phyloP scores from a whole-genome alignment of 2,888 invertebrate genomes.

The Dione vanillae region DNA sequence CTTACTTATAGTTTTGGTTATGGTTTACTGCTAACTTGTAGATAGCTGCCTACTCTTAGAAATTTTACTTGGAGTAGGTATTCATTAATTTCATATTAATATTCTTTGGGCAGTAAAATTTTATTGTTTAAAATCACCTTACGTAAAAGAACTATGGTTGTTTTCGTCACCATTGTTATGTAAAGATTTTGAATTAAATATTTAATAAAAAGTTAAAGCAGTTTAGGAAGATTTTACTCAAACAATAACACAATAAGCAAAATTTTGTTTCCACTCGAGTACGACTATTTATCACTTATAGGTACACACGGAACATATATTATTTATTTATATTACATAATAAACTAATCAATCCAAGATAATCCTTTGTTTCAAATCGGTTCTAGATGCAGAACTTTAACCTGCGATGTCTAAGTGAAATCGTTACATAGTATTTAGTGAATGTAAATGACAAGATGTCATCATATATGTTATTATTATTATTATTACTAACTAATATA shows the following conservation, averaged over 20 bases:
- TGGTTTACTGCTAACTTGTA: background rate
- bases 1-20: slow-evolving; percentile 3
- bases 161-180: too few relatives aligned
- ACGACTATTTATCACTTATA: slow-evolving; percentile 34
- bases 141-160: background rate
- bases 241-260: background rate
- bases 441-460: background rate
- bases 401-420: slow-evolving; percentile 32
- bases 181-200: background rate
- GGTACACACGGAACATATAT: slow-evolving; percentile 45
- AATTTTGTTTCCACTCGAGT: background rate
- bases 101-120: background rate
- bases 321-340: slow-evolving; percentile 56
- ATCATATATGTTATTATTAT: too few relatives aligned
- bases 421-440: background rate
- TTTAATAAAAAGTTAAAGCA: too few relatives aligned
- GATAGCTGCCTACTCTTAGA: background rate
- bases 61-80: background rate
- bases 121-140: slow-evolving; percentile 1
- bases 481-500: too few relatives aligned
- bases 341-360: slow-evolving; percentile 61
- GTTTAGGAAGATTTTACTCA: background rate
- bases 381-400: too few relatives aligned
- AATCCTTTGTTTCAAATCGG: slow-evolving; percentile 58
- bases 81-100: background rate